Percentiles rank a stretch among this genome's conserved stretches.
phyloP scores from a whole-genome alignment of 2,888 invertebrate species.

The Agonopterix arenella region DNA sequence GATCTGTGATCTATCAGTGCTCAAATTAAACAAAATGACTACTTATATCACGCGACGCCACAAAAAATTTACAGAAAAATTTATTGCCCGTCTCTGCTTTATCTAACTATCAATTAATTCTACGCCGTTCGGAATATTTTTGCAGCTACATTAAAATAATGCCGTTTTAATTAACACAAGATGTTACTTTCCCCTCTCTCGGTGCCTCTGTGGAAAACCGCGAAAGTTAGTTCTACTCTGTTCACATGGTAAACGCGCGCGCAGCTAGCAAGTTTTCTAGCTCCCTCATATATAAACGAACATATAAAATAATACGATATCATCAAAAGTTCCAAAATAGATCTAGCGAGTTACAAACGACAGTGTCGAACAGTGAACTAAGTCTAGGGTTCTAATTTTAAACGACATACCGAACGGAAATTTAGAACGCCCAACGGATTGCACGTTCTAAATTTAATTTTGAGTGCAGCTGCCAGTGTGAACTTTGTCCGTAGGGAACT shows the following conservation, averaged over 20 bases:
- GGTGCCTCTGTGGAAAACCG: constrained; percentile 53
- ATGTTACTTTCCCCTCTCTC: constrained; percentile 65
- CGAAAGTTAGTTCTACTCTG: constrained; percentile 51
- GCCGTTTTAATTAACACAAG: constrained; percentile 53
- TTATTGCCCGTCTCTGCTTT: constrained; percentile 17
- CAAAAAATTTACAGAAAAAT: constrained; percentile 17
- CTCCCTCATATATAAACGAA: not conserved
- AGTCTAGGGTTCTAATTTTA: constrained; percentile 67
- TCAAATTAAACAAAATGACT: constrained; percentile 3
- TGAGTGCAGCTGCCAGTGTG: constrained; percentile 68
- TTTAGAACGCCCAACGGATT: constrained; percentile 71
- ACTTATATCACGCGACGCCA: constrained; percentile 13
- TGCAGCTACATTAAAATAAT: constrained; percentile 42
- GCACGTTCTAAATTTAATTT: constrained; percentile 62
- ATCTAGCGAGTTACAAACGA: constrained; percentile 16
- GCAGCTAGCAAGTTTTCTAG: constrained; percentile 17
- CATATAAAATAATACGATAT: constrained; percentile 3
- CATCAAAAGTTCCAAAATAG: constrained; percentile 2
- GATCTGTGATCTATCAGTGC: not conserved
- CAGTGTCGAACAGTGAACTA: constrained; percentile 68
- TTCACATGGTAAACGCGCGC: constrained; percentile 38
- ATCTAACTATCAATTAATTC: constrained; percentile 40
- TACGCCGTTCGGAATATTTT: constrained; percentile 34
- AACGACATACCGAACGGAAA: constrained; percentile 67
- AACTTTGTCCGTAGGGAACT: constrained; percentile 61